A percentile compares a stretch with the other conserved stretches of the same genome.
Evolutionary conservation across 2,113 vertebrate genomes (phyloP).

Genomic region (Hippocampus mohnikei): DNA sequence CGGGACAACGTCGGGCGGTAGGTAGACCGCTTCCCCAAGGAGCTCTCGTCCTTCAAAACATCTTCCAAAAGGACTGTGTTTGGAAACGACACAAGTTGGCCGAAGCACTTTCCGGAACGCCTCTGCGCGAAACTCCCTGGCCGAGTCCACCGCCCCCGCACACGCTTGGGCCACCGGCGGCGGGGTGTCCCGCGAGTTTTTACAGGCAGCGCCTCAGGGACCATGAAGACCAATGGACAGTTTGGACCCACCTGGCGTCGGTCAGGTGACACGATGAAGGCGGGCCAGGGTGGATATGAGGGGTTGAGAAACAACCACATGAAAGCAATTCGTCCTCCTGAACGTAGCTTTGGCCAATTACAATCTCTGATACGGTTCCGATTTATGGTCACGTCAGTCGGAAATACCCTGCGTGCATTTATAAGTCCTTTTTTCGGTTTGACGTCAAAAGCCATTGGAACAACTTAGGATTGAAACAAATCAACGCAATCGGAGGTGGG

Average conservation of each 20-base stretch:
- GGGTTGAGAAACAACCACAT: too few species aligned
- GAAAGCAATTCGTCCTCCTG: too few species aligned
- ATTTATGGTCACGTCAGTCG: too few species aligned
- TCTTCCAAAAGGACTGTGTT: constrained; percentile 24
- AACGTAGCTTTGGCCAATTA: too few species aligned
- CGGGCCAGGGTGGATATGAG: constrained; percentile 12
- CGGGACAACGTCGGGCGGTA: constrained; percentile 53
- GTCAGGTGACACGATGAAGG: not conserved
- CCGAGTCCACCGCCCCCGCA: constrained; percentile 54
- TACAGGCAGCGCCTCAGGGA: constrained; percentile 51
- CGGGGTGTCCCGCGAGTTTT: constrained; percentile 59
- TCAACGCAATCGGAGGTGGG: too few species aligned
- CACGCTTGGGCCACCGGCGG: constrained; percentile 38
- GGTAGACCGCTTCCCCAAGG: constrained; percentile 57
- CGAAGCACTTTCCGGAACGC: constrained; percentile 46
- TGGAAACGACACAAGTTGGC: constrained; percentile 39
- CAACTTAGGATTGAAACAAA: too few species aligned
- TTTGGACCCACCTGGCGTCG: constrained; percentile 35
- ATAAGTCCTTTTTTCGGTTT: too few species aligned
- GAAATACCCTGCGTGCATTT: too few species aligned
- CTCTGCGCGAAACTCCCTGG: constrained; percentile 49
- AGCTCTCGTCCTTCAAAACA: constrained; percentile 59
- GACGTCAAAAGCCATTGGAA: too few species aligned
- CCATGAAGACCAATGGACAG: constrained; percentile 62
- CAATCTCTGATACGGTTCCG: too few species aligned